A percentile compares a stretch with the other conserved stretches of the same genome.
Evolutionary conservation across 1,140 invertebrate genomes (phyloP).

Genomic region (Penaeus indicus): DNA sequence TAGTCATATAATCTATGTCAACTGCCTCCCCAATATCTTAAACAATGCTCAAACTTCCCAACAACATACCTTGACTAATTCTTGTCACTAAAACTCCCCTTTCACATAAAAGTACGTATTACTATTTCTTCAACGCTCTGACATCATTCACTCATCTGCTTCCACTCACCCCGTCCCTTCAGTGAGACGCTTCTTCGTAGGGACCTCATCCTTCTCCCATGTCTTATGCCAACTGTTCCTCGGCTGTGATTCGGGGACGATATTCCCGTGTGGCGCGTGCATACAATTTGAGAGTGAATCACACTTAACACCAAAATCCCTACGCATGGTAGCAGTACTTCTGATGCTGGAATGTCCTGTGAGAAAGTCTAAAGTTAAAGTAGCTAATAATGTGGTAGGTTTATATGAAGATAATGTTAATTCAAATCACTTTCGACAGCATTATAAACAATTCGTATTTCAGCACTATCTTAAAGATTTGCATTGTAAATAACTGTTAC

Average conservation of each 20-base stretch:
- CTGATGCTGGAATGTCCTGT: slow-evolving; percentile 75
- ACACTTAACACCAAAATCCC: slow-evolving; percentile 86
- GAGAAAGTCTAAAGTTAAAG: slow-evolving; percentile 65
- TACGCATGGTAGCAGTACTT: slow-evolving; percentile 82
- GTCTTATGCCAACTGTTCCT: slow-evolving; percentile 31
- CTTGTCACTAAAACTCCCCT: no score
- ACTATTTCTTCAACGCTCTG: no score
- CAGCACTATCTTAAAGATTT: no score
- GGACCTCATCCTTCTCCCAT: slow-evolving; percentile 33
- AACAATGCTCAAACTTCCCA: no score
- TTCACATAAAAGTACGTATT: no score
- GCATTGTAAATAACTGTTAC: no score
- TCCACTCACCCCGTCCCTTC: no score
- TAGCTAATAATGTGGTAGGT: not conserved
- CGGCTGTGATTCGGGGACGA: slow-evolving; percentile 20
- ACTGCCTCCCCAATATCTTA: no score
- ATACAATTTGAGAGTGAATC: slow-evolving; percentile 90
- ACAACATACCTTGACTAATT: no score
- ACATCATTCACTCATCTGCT: no score
- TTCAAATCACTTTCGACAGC: not conserved
- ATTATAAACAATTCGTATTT: not conserved
- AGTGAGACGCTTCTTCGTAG: slow-evolving; percentile 30
- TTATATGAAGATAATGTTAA: not conserved
- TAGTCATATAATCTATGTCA: no score
- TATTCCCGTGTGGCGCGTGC: slow-evolving; percentile 66